Evolutionary conservation across 2,113 vertebrate genomes (phyloP), one percentile per base, ranked within the genome.

Genomic region (Anhinga anhinga): DNA sequence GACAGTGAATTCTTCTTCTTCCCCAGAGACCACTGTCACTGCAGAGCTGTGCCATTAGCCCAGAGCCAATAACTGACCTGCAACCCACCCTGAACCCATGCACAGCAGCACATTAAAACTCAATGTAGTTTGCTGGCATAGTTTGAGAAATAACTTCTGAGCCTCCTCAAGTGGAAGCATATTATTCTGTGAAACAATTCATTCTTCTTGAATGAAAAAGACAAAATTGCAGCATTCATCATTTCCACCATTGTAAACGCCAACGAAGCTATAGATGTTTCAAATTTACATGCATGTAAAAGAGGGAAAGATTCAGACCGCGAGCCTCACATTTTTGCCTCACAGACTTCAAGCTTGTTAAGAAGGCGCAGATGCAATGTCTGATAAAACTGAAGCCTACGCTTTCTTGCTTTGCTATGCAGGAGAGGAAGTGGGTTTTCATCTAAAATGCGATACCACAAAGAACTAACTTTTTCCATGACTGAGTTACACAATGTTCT

Each of bases 351-450:
- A 69, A n/a, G 59, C 45, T 94, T 94, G 84, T 86, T 96, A 74
- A 88, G 61, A 79, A 78, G 56, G 23, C 1, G 0, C 52, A 95
- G 95, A 96, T 91, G 79, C 52, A 61, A 13, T 66, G 82, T 73
- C 36, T 79, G 36, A 72, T 94, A 91, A 85, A 95, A 58, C 58
- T 13, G 7, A 77, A 69, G 42, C 79, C 72, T 86, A 93, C 74
- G 8, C 87, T 82, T 87, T 94, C 87, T 90, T 89, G 34, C 72
- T 91, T 74, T 80, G 85, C 93, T 93, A 15, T 70, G 72, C 78
- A 95, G 93, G 78, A 92, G 86, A 83, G 97, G 93, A 95, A 97
- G 80, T 96, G 90, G 73, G 23, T 96, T 97, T 67, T 90, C 52
- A 70, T 92, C 59, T 97, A 82, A 95, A 89, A 92, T 73, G 56